Conservation (phyloP, 1,140 invertebrate genomes). For the Papilio polytes region DNA sequence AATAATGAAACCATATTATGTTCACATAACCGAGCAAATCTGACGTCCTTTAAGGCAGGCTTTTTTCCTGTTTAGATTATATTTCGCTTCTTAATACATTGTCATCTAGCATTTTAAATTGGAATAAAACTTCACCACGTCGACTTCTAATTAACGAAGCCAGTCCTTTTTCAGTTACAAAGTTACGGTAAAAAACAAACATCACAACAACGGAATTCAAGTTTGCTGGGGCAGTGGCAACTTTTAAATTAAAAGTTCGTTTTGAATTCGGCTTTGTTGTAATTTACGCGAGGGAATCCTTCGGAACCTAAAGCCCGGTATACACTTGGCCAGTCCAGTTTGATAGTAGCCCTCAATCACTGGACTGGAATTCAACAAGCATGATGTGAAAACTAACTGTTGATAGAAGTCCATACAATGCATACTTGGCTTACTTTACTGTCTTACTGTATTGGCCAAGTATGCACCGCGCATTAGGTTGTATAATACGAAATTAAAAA, state of each 20-base stretch:
- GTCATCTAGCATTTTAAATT: background rate
- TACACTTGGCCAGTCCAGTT: too few relatives aligned
- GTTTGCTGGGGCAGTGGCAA: slow-evolving; percentile 13
- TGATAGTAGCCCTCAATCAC: too few relatives aligned
- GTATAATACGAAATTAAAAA: background rate
- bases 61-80: background rate
- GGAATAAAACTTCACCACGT: background rate
- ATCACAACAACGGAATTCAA: slow-evolving; percentile 5
- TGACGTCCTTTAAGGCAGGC: too few relatives aligned
- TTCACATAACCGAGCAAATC: too few relatives aligned
- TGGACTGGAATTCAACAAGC: too few relatives aligned
- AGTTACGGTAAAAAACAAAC: slow-evolving; percentile 27
- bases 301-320: background rate
- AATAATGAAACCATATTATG: too few relatives aligned
- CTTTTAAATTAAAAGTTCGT: slow-evolving; percentile 35
- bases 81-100: background rate
- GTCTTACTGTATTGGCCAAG: too few relatives aligned
- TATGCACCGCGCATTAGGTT: background rate
- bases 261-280: slow-evolving; percentile 17
- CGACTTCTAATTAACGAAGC: slow-evolving; percentile 20
- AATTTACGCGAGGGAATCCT: slow-evolving; percentile 22
- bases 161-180: slow-evolving; percentile 19
- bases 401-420: too few relatives aligned
- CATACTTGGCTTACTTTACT: too few relatives aligned
- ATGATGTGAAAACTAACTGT: too few relatives aligned